Conservation (phyloP, 1,140 invertebrate genomes). For the Melipona quadrifasciata region DNA sequence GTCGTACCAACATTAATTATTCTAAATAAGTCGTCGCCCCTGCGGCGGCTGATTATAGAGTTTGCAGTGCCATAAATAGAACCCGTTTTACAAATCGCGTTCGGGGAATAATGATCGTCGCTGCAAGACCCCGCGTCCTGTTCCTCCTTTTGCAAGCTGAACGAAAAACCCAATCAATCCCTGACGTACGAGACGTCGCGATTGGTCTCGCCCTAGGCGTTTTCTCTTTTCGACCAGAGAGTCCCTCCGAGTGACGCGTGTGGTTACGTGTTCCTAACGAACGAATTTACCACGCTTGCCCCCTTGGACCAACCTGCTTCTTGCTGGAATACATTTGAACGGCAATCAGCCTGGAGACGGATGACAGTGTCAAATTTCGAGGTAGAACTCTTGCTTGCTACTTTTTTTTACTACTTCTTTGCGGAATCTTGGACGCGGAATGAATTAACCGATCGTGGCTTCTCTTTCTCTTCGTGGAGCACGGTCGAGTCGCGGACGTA, state of each 20-base stretch:
- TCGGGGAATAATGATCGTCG: conserved; percentile 72
- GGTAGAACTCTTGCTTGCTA: too few relatives aligned
- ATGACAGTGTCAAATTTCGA: conserved; percentile 18
- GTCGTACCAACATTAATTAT: conserved; percentile 79
- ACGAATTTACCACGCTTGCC: conserved; percentile 47
- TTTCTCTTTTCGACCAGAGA: conserved; percentile 45
- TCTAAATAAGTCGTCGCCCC: conserved; percentile 81
- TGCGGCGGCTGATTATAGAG: conserved; percentile 79
- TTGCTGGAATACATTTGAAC: conserved; percentile 36
- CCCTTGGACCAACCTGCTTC: conserved; percentile 17
- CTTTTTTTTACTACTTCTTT: too few relatives aligned
- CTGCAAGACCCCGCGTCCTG: conserved; percentile 42
- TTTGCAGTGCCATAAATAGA: conserved; percentile 81
- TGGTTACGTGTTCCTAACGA: conserved; percentile 53
- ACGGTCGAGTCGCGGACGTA: neutral
- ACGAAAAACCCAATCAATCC: conserved; percentile 71
- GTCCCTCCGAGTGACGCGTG: conserved; percentile 25
- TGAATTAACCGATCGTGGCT: neutral
- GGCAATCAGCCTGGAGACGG: conserved; percentile 5
- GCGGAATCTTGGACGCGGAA: neutral
- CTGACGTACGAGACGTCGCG: conserved; percentile 59
- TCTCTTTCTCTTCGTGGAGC: neutral
- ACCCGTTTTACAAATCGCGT: conserved; percentile 79
- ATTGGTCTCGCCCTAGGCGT: conserved; percentile 67
- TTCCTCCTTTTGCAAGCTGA: conserved; percentile 50